Evolutionary conservation across 2,888 invertebrate species (phyloP), one percentile per base, ranked within the genome.

Genomic region (Tenthredo scrophulariae): DNA sequence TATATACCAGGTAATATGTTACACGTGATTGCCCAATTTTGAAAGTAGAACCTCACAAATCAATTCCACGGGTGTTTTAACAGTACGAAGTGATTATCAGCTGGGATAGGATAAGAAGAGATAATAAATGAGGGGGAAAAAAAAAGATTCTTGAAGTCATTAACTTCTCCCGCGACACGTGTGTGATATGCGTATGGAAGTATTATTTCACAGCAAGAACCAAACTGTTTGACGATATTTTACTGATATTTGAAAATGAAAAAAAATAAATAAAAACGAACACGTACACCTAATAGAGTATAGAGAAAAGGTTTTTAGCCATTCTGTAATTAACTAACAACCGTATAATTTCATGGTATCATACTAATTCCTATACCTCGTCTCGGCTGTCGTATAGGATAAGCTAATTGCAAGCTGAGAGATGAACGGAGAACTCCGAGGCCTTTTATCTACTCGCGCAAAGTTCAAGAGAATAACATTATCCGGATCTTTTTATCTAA

Each of bases 311-410:
- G n/a, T n/a, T 75, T 75, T 75, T 75, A 22, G 6, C 9, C 2
- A 75, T 46, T 46, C 46, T 75, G 46, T 26, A 75, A 75, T 75
- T 26, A 75, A 75, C 74, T 26, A 75, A 75, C 26, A 22, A 46
- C 43, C 46, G 46, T 75, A 43, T 75, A 75, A 62, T 62, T 62
- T 62, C 62, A 26, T 26, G 62, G 62, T 62, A 62, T 62, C n/a
- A 26, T 26, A 26, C n/a, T 9, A n/a, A n/a, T n/a, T 18, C n/a
- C 26, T 7, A 37, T 37, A 37, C 37, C 9, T 40, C 15, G 70
- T 40, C 37, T n/a, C 37, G 18, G n/a, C 33, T 37, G 70, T 70
- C 70, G 37, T 37, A 37, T 70, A 70, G 37, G 70, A 70, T 70
- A 70, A 40, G 70, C 70, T 70, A 70, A 70, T 70, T 40, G 40